Base-by-base conservation (phyloP, 2,888 invertebrate species). In the Tethea ocularis region DNA sequence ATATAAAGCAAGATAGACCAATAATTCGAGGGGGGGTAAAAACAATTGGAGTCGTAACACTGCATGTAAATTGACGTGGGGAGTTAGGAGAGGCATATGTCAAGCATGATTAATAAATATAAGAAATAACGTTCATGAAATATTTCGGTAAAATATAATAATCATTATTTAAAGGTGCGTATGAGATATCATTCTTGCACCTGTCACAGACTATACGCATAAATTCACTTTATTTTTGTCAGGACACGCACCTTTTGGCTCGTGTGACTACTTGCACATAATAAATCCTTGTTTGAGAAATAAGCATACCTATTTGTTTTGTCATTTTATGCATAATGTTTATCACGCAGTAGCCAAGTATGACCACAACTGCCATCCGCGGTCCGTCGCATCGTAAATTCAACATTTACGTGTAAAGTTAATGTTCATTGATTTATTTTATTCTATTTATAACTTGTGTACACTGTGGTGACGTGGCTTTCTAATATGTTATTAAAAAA, bases 331-430 rank as follows among this genome's bases (percentile, higher is more conserved):
- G 24, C 22, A 52, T 52, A n/a, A 52, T 52, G n/a, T 52, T 52
- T 26, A 23, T 52, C 24, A 26, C 26, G 52, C 52, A 26, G 52
- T 52, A 26, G 52, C 56, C 56, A 23, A 51, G 22, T 52, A 52
- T 24, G 55, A 15, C 6, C 10, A 20, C 13, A 4, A 22, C 51
- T 33, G 51, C 46, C 55, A 29, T 55, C 60, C 38, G 56, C 57
- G 60, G 62, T 57, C 57, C 54, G 61, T 59, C 51, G 52, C 59
- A 57, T 66, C 67, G 62, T 71, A 71, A 67, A 68, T 61, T 23
- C 51, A 58, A 58, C 62, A 62, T 67, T 66, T 64, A 64, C 61
- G 62, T 51, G 58, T 59, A 55, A 61, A 54, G 59, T 60, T 10
- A 10, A 57, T 62, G 66, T 69, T 64, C 61, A 60, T 58, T 60